Conservation (phyloP, 2,113 vertebrate species). For the Colistium nudipinnis region DNA sequence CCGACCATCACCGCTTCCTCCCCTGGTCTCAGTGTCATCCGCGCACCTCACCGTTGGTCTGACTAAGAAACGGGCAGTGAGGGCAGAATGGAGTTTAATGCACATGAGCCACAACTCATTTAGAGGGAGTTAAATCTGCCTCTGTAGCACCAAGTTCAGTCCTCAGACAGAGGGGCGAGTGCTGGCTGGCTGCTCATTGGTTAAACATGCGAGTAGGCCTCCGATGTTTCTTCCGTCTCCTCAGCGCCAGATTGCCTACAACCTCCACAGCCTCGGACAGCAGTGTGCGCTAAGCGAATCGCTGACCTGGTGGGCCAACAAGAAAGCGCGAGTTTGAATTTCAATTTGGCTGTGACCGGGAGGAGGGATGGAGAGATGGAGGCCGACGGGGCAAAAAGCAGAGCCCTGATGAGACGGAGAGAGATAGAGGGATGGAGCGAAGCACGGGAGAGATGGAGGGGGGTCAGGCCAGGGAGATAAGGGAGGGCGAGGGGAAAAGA, state of each 20-base stretch:
- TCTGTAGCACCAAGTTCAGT: slow-evolving; percentile 38
- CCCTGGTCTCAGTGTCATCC: not conserved
- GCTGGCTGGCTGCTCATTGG: slow-evolving; percentile 18
- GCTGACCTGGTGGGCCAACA: slow-evolving; percentile 32
- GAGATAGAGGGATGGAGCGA: slow-evolving; percentile 55
- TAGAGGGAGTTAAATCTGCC: slow-evolving; percentile 18
- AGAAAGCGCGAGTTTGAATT: slow-evolving; percentile 71
- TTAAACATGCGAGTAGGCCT: slow-evolving; percentile 51
- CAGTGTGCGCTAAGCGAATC: slow-evolving; percentile 63
- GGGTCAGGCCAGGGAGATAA: slow-evolving; percentile 75
- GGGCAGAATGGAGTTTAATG: slow-evolving; percentile 18
- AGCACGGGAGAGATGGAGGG: slow-evolving; percentile 71
- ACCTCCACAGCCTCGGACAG: slow-evolving; percentile 47
- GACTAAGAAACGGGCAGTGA: slow-evolving; percentile 10
- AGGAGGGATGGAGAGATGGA: slow-evolving; percentile 61
- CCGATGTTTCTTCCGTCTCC: slow-evolving; percentile 65
- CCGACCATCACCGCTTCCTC: slow-evolving; percentile 28
- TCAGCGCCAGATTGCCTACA: slow-evolving; percentile 51
- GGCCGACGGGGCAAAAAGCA: slow-evolving; percentile 40
- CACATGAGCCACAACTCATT: not conserved
- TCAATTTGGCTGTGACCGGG: slow-evolving; percentile 61
- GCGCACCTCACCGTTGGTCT: not conserved
- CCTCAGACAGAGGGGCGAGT: slow-evolving; percentile 29
- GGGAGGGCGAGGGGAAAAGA: slow-evolving; percentile 66
- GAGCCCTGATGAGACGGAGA: slow-evolving; percentile 59